Conservation (phyloP, 2,888 invertebrate species). For the Scaptomyza flava region DNA sequence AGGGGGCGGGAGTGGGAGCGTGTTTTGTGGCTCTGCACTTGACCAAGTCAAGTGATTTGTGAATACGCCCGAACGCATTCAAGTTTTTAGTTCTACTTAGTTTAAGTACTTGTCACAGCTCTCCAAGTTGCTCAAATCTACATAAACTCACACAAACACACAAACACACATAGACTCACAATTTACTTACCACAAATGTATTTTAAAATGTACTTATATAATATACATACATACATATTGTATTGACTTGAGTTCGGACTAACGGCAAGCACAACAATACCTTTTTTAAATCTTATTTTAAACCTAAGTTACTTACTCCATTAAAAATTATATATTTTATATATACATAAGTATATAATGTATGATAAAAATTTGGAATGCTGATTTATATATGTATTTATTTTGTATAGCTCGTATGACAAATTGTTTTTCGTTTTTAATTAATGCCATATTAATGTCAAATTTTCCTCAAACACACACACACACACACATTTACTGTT, state of each 20-base stretch:
- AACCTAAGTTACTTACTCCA: conserved; percentile 52
- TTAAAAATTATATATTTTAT: conserved; percentile 9
- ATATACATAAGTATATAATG: conserved; percentile 15
- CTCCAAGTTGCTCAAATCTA: conserved; percentile 74
- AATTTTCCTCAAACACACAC: conserved; percentile 15
- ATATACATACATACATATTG: conserved; percentile 26
- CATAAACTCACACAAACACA: conserved; percentile 24
- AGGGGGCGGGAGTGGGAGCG: conserved; percentile 19
- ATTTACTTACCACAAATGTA: conserved; percentile 68
- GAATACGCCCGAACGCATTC: conserved; percentile 53
- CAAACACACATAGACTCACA: conserved; percentile 19
- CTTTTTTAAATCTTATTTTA: conserved; percentile 50
- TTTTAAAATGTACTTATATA: conserved; percentile 58
- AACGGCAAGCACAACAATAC: conserved; percentile 50
- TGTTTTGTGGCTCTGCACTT: conserved; percentile 56
- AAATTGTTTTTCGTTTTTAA: conserved; percentile 34
- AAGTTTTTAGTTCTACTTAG: conserved; percentile 54
- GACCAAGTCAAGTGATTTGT: conserved; percentile 70
- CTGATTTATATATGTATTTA: conserved; percentile 67
- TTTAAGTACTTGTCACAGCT: conserved; percentile 52
- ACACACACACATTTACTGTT: conserved; percentile 22
- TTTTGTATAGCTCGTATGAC: conserved; percentile 57
- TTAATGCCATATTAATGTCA: conserved; percentile 54
- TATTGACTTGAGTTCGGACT: conserved; percentile 64
- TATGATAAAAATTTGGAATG: conserved; percentile 46